Evolutionary conservation across 1,140 invertebrate species (phyloP), one percentile per base, ranked within the genome.

Genomic region (Grapholita molesta): DNA sequence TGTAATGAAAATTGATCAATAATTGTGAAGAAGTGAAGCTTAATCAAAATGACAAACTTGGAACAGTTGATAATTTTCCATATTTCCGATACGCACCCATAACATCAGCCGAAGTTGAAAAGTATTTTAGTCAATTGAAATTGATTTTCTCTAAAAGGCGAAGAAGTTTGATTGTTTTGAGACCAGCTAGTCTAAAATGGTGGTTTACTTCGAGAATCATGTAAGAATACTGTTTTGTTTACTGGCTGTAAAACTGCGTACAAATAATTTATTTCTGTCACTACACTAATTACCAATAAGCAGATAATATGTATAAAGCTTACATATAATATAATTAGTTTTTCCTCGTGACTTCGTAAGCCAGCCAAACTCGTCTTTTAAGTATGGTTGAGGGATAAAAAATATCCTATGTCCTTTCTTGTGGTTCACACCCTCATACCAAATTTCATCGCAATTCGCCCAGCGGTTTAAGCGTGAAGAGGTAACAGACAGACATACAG

Each of bases 71-170:
- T 23, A n/a, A 21, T 57, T 57, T 18, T 57, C 21, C 15, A 24
- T 18, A 57, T 57, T 57, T 57, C 15, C 53, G 21, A n/a, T 57
- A 57, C 12, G 53, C 21, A 57, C 53, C 53, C 53, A 57, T 57
- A 23, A 57, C 53, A 28, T 57, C 53, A 12, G 53, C 21, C 8
- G n/a, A 57, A 57, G 53, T 57, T 12, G 53, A 57, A 57, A 57
- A 57, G 15, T 57, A 5, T 28, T 57, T 57, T 28, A 57, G 53
- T 3, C 21, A 28, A 23, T 18, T 57, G 21, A 57, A 57, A 15
- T 57, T 5, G 53, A 57, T 57, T 24, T 57, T 57, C 15, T n/a
- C 21, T 3, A 24, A 23, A 18, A n/a, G 53, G 53, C 53, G 53
- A 24, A 23, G 53, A 9, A 9, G 53, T 23, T 28, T 57, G 21